Percentiles rank a stretch among this genome's conserved stretches.
Conservation (phyloP, 2,797 vertebrate genomes). For the Tokudaia muenninki region DNA sequence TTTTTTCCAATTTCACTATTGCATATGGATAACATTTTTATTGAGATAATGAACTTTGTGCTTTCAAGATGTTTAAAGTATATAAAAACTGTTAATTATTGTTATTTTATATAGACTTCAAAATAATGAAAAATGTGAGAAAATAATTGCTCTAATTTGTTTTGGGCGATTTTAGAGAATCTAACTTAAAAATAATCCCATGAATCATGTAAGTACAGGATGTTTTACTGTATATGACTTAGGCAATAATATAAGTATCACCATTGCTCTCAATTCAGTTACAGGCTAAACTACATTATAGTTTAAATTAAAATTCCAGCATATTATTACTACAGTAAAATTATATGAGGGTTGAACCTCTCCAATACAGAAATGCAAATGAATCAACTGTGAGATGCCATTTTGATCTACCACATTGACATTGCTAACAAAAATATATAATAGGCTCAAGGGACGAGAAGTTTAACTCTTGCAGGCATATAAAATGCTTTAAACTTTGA, state of each 20-base stretch:
- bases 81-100: background rate
- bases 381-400: background rate
- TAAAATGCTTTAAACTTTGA: background rate
- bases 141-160: background rate
- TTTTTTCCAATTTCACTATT: background rate
- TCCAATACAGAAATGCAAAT: slow-evolving; percentile 52
- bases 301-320: slow-evolving; percentile 68
- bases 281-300: slow-evolving; percentile 37
- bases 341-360: slow-evolving; percentile 28
- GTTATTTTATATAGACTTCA: background rate
- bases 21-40: background rate
- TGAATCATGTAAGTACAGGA: background rate
- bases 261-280: slow-evolving; percentile 26
- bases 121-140: slow-evolving; percentile 9
- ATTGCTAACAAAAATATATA: background rate
- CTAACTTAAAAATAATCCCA: background rate
- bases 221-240: slow-evolving; percentile 54
- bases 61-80: slow-evolving; percentile 21
- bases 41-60: background rate
- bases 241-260: slow-evolving; percentile 62
- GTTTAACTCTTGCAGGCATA: background rate
- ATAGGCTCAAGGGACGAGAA: background rate
- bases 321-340: background rate
- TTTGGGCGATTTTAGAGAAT: slow-evolving; percentile 57
- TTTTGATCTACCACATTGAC: background rate